Percentiles rank a stretch among this genome's conserved stretches.
phyloP scores from a whole-genome alignment of 2,113 vertebrate species.

The Pseudorhombus dupliciocellatus region DNA sequence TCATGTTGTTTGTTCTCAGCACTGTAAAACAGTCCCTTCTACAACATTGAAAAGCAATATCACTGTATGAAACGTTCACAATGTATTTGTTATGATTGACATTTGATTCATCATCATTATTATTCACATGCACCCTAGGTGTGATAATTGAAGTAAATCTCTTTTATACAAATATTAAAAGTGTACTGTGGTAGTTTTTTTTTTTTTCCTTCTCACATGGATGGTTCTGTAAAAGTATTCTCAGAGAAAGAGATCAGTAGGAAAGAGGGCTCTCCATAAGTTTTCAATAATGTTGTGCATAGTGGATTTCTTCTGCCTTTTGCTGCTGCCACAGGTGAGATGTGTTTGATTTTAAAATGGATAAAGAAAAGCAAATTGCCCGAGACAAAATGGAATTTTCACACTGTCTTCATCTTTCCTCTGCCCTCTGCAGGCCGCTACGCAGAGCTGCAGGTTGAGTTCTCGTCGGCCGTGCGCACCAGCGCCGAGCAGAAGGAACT shows the following conservation, averaged over 20 bases:
- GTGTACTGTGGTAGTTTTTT: slow-evolving; percentile 81
- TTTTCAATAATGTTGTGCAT: slow-evolving; percentile 35
- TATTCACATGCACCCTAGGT: slow-evolving; percentile 99
- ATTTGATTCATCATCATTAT: slow-evolving; percentile 94
- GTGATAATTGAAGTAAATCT: slow-evolving; percentile 99
- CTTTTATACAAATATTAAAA: slow-evolving; percentile 99
- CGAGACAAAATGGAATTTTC: background rate
- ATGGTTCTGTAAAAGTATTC: slow-evolving; percentile 64
- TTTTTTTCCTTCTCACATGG: background rate
- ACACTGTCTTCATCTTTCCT: background rate
- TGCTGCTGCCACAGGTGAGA: slow-evolving; percentile 63
- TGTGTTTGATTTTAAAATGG: background rate
- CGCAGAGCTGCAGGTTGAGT: slow-evolving; percentile 87
- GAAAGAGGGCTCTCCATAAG: background rate
- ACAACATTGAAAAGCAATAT: slow-evolving; percentile 99
- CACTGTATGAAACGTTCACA: slow-evolving; percentile 98
- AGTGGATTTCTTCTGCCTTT: slow-evolving; percentile 38
- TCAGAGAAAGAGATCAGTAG: slow-evolving; percentile 72
- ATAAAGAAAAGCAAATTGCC: background rate
- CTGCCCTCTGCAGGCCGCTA: slow-evolving; percentile 83
- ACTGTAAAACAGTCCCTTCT: slow-evolving; percentile 99
- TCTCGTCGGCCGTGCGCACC: slow-evolving; percentile 81
- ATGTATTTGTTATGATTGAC: slow-evolving; percentile 88
- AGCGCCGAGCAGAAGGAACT: slow-evolving; percentile 90
- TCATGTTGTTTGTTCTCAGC: slow-evolving; percentile 92